phyloP scores from a whole-genome alignment of 1,140 invertebrate genomes.

The Cataglyphis hispanica region DNA sequence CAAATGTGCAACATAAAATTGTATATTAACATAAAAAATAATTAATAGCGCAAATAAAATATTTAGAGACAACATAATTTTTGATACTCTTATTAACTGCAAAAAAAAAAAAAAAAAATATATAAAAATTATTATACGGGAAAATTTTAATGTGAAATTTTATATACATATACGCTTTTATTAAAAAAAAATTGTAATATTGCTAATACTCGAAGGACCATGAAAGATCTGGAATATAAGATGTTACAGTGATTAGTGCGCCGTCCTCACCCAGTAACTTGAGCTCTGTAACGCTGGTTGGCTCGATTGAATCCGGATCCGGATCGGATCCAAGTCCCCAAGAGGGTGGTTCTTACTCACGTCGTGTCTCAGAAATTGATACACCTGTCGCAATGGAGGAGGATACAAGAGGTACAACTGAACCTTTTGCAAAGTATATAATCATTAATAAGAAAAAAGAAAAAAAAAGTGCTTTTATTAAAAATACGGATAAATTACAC shows the following conservation, averaged over 20 bases:
- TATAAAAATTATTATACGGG: too few relatives aligned
- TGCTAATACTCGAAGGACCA: slow-evolving; percentile 20
- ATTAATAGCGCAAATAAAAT: not conserved
- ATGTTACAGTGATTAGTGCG: slow-evolving; percentile 86
- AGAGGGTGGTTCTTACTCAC: slow-evolving; percentile 73
- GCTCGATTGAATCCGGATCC: slow-evolving; percentile 87
- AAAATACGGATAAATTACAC: not conserved
- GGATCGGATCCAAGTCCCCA: slow-evolving; percentile 85
- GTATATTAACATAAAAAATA: not conserved
- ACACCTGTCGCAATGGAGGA: slow-evolving; percentile 66
- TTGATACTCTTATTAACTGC: not conserved
- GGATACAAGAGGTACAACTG: slow-evolving; percentile 21
- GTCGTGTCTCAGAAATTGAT: slow-evolving; percentile 81
- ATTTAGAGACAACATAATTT: not conserved
- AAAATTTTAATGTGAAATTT: slow-evolving; percentile 70
- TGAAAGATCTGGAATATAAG: slow-evolving; percentile 65
- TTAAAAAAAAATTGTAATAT: not conserved
- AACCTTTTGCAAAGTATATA: not conserved
- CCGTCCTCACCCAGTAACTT: slow-evolving; percentile 91
- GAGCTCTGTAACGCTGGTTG: slow-evolving; percentile 91
- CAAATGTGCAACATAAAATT: not conserved
- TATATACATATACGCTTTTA: slow-evolving; percentile 76
- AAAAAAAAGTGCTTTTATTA: not conserved
- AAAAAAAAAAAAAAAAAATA: slow-evolving; percentile 16
- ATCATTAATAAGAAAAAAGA: not conserved